Evolutionary conservation across 2,888 invertebrate species (phyloP).

Genomic region (Girardia tigrina): DNA sequence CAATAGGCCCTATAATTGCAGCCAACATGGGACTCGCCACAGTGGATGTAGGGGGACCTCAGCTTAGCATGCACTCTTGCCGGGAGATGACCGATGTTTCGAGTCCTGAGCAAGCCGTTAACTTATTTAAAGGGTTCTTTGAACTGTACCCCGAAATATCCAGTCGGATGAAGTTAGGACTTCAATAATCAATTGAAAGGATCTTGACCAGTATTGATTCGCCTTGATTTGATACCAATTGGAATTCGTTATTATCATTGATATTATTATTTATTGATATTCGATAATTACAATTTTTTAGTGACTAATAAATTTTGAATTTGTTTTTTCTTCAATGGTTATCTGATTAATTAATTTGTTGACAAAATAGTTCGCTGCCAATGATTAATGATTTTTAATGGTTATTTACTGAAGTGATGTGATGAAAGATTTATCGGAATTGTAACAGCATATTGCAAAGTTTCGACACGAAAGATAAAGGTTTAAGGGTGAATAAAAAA

Average conservation of each 20-base stretch:
- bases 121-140: slow-evolving; percentile 46
- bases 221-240: no score
- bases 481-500: no score
- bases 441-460: no score
- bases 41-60: slow-evolving; percentile 53
- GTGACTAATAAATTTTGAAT: slow-evolving; percentile 48
- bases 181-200: no score
- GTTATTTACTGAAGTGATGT: no score
- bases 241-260: neutral
- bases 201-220: no score
- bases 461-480: no score
- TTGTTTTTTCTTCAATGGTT: no score
- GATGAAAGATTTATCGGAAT: no score
- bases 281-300: neutral
- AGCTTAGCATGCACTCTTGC: slow-evolving; percentile 54
- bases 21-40: slow-evolving; percentile 52
- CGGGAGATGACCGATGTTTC: slow-evolving; percentile 51
- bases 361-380: no score
- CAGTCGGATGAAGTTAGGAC: neutral
- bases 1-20: slow-evolving; percentile 54
- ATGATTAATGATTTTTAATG: no score
- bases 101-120: slow-evolving; percentile 48
- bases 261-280: neutral
- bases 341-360: no score
- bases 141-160: neutral